Base-by-base conservation (phyloP, 2,797 vertebrate genomes). In the Coregonus sp. region DNA sequence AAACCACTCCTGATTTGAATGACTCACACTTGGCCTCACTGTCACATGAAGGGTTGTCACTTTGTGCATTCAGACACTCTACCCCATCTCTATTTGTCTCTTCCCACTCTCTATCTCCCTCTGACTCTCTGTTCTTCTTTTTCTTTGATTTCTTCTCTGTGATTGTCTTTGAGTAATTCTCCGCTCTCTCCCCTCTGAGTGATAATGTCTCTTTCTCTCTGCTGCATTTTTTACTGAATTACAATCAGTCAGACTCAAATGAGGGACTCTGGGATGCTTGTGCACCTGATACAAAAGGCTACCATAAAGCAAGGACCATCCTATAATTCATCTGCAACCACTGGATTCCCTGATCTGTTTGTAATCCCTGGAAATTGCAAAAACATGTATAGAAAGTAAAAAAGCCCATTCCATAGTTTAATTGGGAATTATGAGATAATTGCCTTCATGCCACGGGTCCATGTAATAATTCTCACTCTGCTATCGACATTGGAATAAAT, bases 401-500 rank as follows among this genome's bases (percentile, higher is more conserved):
- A 33, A 33, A 33, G 31, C 0, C 40, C 40, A 47, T 47, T 47
- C 40, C 40, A 47, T 9, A 47, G 40, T 47, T 37, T 68, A 47
- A 12, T 5, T 4, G n/a, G 18, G 25, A 69, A 33, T 33, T 15
- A 11, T 15, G 33, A 37, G 35, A 69, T 7, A 16, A 16, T 68
- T 69, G 67, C 15, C 12, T 15, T n/a, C 16, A 47, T 47, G 37
- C 7, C 6, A 40, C 9, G 6, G 18, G 66, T 5, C 12, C 1
- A 16, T 31, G 3, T 68, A 16, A 4, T 7, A 15, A 69, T 69
- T 70, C n/a, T 61, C 74, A 76, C 29, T 25, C 7, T 51, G n/a
- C 7, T 37, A 20, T 37, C 75, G 80, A 81, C 76, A 82, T 75
- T 85, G 75, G 80, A 81, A 90, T 93, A 87, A 87, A 89, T 91